Percentiles rank a stretch among this genome's conserved stretches.
Conservation (phyloP, 2,113 vertebrate species). For the Salvelinus namaycush region DNA sequence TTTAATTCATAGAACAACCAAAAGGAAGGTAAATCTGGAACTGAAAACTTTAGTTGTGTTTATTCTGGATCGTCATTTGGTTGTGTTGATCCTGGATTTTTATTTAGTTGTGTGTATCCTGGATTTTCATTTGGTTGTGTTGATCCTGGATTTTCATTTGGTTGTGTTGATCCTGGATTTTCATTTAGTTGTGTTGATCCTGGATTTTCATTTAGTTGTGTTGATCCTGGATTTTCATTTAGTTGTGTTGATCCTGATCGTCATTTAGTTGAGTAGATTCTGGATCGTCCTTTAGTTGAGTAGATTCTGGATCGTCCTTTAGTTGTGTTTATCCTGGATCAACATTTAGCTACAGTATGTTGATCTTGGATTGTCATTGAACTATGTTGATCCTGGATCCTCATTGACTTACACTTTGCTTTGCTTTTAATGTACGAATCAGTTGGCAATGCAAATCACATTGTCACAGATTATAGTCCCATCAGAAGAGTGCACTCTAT, state of each 20-base stretch:
- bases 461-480: no score
- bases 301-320: not conserved
- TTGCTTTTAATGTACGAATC: not conserved
- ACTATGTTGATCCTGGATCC: not conserved
- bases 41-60: no score
- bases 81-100: not conserved
- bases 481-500: no score
- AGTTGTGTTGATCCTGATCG: not conserved
- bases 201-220: not conserved
- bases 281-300: not conserved
- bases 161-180: not conserved
- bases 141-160: not conserved
- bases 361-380: not conserved
- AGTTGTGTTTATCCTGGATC: not conserved
- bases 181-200: no score
- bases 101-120: not conserved
- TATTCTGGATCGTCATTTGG: no score
- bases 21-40: not conserved
- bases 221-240: not conserved
- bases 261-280: not conserved
- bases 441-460: no score
- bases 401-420: not conserved
- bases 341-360: not conserved
- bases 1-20: conserved; percentile 33
- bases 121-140: no score